Conservation (phyloP, 1,140 invertebrate genomes). For the Drosophila ananassae region DNA sequence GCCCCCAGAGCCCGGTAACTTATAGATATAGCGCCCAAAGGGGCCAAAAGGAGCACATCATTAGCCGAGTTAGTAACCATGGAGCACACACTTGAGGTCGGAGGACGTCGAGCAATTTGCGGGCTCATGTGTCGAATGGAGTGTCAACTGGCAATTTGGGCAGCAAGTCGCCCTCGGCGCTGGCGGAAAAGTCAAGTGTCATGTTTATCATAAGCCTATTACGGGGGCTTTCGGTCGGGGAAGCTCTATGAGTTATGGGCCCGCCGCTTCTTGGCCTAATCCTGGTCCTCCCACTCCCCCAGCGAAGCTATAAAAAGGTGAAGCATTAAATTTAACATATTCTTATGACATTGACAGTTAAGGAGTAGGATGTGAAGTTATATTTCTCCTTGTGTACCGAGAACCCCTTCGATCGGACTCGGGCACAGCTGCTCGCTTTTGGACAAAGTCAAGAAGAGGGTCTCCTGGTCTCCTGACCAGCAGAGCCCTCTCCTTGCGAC, state of each 20-base stretch:
- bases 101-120: slow-evolving; percentile 42
- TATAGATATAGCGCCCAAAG: slow-evolving; percentile 27
- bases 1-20: not conserved
- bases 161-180: slow-evolving; percentile 19
- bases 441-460: slow-evolving; percentile 60
- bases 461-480: slow-evolving; percentile 32
- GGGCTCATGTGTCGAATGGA: slow-evolving; percentile 81
- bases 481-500: not conserved
- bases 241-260: slow-evolving; percentile 20
- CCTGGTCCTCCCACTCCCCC: not conserved
- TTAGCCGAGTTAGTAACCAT: slow-evolving; percentile 72
- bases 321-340: slow-evolving; percentile 19
- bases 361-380: too few species aligned
- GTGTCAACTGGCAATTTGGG: slow-evolving; percentile 82
- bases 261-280: not conserved
- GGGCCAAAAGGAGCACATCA: slow-evolving; percentile 65
- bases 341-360: slow-evolving; percentile 59
- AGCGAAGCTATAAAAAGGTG: slow-evolving; percentile 53
- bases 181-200: slow-evolving; percentile 71
- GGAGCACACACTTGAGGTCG: slow-evolving; percentile 77
- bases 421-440: slow-evolving; percentile 70
- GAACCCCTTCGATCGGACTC: slow-evolving; percentile 30
- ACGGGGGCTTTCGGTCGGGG: slow-evolving; percentile 55
- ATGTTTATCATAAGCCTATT: slow-evolving; percentile 83
- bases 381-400: slow-evolving; percentile 5